Base-by-base conservation (phyloP, 2,113 vertebrate species). In the Crypturellus undulatus region DNA sequence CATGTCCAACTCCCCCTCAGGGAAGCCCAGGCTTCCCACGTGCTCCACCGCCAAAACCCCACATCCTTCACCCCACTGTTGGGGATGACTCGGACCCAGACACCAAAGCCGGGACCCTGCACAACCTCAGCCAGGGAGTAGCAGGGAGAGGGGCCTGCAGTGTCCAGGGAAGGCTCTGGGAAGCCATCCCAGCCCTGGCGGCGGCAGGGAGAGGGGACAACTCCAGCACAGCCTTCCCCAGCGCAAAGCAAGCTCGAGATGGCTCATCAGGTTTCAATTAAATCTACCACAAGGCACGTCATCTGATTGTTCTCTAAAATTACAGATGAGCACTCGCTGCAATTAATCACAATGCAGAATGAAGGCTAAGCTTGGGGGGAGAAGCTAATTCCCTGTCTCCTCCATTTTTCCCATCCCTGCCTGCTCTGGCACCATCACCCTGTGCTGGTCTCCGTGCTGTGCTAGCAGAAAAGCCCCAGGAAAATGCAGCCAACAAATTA, bases 191-290 rank as follows among this genome's bases (percentile, higher is more conserved):
- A 80, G 56, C n/a, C n/a, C n/a, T 11, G 10, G 54, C 38, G 12
- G 22, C 25, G 47, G 69, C 83, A 65, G 69, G 77, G 45, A 18
- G 16, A 6, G 45, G 58, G 58, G 86, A 51, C 49, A 79, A 43
- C 85, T 79, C 83, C 87, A 95, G 83, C 70, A 87, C 20, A 20
- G 80, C 79, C 84, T 36, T 81, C 28, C 42, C 90, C 6, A 0
- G 60, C 49, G 75, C 91, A 82, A 86, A 93, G 63, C 93, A 83
- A 91, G 84, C 62, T 52, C 26, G 52, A 12, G 67, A 91, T 0
- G 11, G 79, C 65, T 93, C 87, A 85, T 92, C 90, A 15, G 96
- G 86, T 93, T 96, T 94, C 92, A 97, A 94, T 98, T 95, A 97
- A 97, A 84, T 26, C 72, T 91, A 78, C 94, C 49, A 14, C 3